Evolutionary conservation across 2,113 vertebrate genomes (phyloP).

Genomic region (Chlamydotis undulata): DNA sequence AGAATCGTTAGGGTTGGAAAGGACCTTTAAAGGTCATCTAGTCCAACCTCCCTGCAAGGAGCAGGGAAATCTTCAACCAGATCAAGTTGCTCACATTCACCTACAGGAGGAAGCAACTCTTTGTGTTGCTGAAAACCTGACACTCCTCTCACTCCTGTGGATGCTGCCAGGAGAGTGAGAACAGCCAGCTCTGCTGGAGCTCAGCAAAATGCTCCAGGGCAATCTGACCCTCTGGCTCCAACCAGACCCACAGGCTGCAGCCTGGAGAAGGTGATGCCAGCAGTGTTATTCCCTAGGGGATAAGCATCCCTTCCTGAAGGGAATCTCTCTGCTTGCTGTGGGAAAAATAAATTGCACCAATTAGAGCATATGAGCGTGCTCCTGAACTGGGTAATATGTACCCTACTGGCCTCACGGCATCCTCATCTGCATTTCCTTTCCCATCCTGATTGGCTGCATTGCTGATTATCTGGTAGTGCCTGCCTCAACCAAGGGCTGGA

Average conservation of each 20-base stretch:
- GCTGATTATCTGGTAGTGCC: slow-evolving; percentile 52
- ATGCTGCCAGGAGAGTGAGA: background rate
- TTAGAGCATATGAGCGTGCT: background rate
- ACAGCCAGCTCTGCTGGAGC: background rate
- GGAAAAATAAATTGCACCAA: background rate
- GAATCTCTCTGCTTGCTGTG: background rate
- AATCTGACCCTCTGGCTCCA: background rate
- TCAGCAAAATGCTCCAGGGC: background rate
- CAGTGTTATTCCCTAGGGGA: background rate
- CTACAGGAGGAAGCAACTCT: background rate
- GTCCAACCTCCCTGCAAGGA: too few species aligned
- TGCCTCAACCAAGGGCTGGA: slow-evolving; percentile 23
- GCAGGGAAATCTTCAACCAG: too few species aligned
- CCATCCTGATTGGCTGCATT: slow-evolving; percentile 65
- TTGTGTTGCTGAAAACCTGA: background rate
- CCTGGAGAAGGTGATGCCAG: background rate
- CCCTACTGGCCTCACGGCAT: background rate
- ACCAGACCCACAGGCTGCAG: background rate
- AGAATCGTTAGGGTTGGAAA: too few species aligned
- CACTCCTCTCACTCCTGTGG: background rate
- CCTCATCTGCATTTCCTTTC: slow-evolving; percentile 60
- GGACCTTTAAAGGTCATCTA: too few species aligned
- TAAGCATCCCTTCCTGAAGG: background rate
- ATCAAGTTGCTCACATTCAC: background rate
- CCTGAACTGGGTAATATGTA: background rate